Evolutionary conservation across 2,888 invertebrate genomes (phyloP), one percentile per base, ranked within the genome.

Genomic region (Drosophila picticornis): DNA sequence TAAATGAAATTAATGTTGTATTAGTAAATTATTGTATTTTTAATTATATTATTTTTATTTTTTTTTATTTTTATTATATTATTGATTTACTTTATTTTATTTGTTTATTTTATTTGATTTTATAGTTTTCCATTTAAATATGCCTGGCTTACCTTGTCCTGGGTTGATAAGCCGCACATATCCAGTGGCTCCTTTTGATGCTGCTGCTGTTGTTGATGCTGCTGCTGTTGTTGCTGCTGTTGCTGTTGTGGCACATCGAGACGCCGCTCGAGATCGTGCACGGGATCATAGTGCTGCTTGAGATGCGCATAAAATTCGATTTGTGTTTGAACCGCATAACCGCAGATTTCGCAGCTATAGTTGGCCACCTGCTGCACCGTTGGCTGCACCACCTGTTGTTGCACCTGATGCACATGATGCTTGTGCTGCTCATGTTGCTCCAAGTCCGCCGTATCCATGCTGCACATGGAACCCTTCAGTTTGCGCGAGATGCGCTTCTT

Each of bases 401-500:
- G 56, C 27, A 69, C 66, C 6, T 51, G 51, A 11, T 29, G 29
- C 31, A 43, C 57, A 31, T 51, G 46, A 27, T 58, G 68, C 36
- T 68, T 68, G 58, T 68, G 68, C 40, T 82, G 78, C 43, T 81
- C 77, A 29, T 84, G 74, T 22, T 68, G 85, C n/a, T 88, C 74
- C 29, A 77, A n/a, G 9, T 80, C 83, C 0, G 52, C n/a, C n/a
- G 43, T 40, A 11, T 89, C 88, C 27, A 82, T 65, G 56, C 83
- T 74, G 36, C 64, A 69, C 48, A 84, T 68, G 88, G 77, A 94
- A 2, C 90, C 94, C 84, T 95, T 96, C 27, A 97, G 93, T 86
- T 97, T 97, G 66, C 96, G 94, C 0, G 97, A 96, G 80, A 97
- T 97, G 67, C 97, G 94, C 92, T 98, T 98, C 92, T 97, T 97